Conservation (phyloP, 1,140 invertebrate species). For the Sogatella furcifera region DNA sequence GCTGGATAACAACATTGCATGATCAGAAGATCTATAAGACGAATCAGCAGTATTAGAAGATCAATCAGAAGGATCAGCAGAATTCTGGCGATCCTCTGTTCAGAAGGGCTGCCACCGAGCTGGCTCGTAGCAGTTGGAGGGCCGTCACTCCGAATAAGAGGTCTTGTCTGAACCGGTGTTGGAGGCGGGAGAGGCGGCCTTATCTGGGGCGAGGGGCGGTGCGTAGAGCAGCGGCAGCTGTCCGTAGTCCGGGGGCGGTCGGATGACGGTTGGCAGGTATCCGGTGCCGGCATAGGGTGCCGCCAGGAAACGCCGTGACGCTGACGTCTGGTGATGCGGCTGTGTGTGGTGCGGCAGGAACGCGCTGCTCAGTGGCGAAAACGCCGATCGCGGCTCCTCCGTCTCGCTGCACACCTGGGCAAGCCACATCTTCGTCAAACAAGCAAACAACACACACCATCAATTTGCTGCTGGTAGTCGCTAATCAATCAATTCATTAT, state of each 20-base stretch:
- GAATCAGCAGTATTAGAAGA: too few species aligned
- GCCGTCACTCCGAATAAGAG: conserved; percentile 34
- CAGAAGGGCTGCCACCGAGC: too few species aligned
- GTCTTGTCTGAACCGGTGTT: conserved; percentile 31
- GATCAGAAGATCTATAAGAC: too few species aligned
- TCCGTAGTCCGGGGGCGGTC: conserved; percentile 36
- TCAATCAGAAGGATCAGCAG: too few species aligned
- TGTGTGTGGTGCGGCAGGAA: conserved; percentile 28
- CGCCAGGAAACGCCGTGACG: conserved; percentile 56
- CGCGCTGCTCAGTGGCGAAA: conserved; percentile 48
- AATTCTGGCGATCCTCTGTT: too few species aligned
- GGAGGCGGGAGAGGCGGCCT: conserved; percentile 34
- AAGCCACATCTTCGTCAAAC: not conserved
- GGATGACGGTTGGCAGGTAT: conserved; percentile 64
- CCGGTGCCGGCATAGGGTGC: conserved; percentile 70
- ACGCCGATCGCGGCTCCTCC: conserved; percentile 53
- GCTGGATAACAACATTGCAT: too few species aligned
- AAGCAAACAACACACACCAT: not conserved
- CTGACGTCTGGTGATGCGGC: conserved; percentile 31
- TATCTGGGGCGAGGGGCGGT: conserved; percentile 29
- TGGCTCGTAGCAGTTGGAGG: too few species aligned
- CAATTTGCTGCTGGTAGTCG: too few species aligned
- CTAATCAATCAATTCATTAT: too few species aligned
- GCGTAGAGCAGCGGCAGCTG: conserved; percentile 17
- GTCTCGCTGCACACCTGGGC: conserved; percentile 17